A percentile compares a stretch with the other conserved stretches of the same genome.
phyloP scores from a whole-genome alignment of 1,140 invertebrate species.

The Thaumetopoea pityocampa region DNA sequence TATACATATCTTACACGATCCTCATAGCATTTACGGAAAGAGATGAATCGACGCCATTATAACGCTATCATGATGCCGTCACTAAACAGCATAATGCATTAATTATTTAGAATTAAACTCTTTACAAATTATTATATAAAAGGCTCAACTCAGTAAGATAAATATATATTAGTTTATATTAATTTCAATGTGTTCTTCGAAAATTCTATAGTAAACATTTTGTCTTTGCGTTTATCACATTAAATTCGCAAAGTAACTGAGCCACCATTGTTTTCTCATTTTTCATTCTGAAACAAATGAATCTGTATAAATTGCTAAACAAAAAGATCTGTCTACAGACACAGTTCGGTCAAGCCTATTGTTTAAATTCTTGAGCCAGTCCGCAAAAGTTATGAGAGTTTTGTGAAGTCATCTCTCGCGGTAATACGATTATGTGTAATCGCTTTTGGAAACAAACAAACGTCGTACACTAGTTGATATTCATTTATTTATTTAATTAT shows the following conservation, averaged over 20 bases:
- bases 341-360: constrained; percentile 33
- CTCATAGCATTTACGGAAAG: too few relatives aligned
- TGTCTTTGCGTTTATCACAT: constrained; percentile 3
- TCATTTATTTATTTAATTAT: too few relatives aligned
- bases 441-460: constrained; percentile 3
- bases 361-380: constrained; percentile 22
- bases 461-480: too few relatives aligned
- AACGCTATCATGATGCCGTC: too few relatives aligned
- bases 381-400: constrained; percentile 6
- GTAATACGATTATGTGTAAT: constrained; percentile 15
- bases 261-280: constrained; percentile 39
- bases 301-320: constrained; percentile 32
- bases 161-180: too few relatives aligned
- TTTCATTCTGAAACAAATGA: constrained; percentile 31
- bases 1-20: too few relatives aligned
- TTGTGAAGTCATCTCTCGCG: constrained; percentile 13
- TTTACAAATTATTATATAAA: too few relatives aligned
- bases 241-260: constrained; percentile 16
- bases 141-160: too few relatives aligned
- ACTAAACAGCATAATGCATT: too few relatives aligned
- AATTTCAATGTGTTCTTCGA: too few relatives aligned
- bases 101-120: too few relatives aligned
- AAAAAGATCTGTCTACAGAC: constrained; percentile 33
- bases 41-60: too few relatives aligned
- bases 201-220: neutral